phyloP scores from a whole-genome alignment of 2,888 invertebrate genomes.

The Odontomyia ornata region DNA sequence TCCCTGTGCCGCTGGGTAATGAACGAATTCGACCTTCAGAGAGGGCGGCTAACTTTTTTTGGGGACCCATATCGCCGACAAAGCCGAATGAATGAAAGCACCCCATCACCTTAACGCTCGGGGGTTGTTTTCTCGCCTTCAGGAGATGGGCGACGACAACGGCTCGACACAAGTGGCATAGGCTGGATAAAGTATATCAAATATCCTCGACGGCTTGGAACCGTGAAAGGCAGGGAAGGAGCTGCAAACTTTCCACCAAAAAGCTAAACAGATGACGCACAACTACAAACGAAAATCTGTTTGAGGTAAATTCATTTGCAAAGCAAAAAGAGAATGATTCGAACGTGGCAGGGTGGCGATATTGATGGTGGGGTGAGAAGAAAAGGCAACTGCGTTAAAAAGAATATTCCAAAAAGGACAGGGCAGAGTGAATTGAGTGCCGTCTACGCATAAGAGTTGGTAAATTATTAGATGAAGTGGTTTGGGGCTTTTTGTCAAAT shows the following conservation, averaged over 20 bases:
- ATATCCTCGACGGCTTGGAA: neutral
- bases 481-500: neutral
- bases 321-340: neutral
- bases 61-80: neutral
- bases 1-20: neutral
- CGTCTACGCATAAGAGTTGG: neutral
- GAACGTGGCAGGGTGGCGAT: neutral
- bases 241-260: neutral
- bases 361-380: neutral
- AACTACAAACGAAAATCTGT: neutral
- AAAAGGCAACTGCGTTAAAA: conserved; percentile 8
- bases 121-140: neutral
- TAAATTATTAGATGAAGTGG: neutral
- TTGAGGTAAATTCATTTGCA: neutral
- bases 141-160: neutral
- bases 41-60: neutral
- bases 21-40: conserved; percentile 15
- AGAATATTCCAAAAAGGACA: neutral
- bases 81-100: conserved; percentile 26
- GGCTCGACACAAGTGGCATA: neutral
- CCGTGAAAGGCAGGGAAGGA: too few species aligned
- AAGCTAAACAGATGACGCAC: neutral
- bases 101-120: neutral
- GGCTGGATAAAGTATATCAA: neutral
- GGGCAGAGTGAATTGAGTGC: neutral